A percentile compares a stretch with the other conserved stretches of the same genome.
Evolutionary conservation across 2,888 invertebrate species (phyloP).

Genomic region (Tetragonula carbonaria): DNA sequence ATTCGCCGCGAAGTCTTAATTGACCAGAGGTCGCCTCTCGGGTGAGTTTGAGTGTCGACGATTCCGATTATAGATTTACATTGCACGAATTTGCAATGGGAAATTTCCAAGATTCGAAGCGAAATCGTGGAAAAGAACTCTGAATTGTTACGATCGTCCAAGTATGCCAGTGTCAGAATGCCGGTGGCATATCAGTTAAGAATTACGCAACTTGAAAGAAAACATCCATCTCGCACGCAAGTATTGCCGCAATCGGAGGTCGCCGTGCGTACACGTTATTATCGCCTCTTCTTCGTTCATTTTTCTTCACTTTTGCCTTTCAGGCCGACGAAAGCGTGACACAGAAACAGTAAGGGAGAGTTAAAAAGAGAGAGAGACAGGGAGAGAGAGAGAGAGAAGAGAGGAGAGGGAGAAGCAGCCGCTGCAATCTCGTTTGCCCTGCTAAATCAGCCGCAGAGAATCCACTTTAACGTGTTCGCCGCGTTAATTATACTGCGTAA

Average conservation of each 20-base stretch:
- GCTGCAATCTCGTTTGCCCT: slow-evolving; percentile 63
- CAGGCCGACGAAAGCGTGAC: neutral
- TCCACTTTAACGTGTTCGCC: slow-evolving; percentile 61
- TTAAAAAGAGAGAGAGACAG: neutral
- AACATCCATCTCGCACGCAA: no score
- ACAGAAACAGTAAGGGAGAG: neutral
- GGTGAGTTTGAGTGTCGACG: no score
- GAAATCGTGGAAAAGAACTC: rapidly evolving
- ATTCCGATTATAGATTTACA: no score
- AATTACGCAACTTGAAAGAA: no score
- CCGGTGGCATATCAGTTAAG: no score
- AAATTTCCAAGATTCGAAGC: no score
- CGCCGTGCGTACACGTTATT: slow-evolving; percentile 1
- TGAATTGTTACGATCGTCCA: no score
- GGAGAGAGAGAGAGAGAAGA: neutral
- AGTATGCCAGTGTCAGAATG: no score
- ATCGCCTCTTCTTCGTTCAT: slow-evolving; percentile 14
- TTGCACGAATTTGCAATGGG: no score
- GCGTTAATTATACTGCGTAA: slow-evolving; percentile 71
- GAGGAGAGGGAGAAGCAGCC: neutral
- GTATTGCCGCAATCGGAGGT: neutral
- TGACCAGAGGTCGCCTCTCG: no score
- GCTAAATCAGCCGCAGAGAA: slow-evolving; percentile 65
- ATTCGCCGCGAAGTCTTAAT: no score
- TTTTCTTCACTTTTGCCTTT: slow-evolving; percentile 8